phyloP scores from a whole-genome alignment of 2,797 vertebrate genomes.

The Darevskia mixta region DNA sequence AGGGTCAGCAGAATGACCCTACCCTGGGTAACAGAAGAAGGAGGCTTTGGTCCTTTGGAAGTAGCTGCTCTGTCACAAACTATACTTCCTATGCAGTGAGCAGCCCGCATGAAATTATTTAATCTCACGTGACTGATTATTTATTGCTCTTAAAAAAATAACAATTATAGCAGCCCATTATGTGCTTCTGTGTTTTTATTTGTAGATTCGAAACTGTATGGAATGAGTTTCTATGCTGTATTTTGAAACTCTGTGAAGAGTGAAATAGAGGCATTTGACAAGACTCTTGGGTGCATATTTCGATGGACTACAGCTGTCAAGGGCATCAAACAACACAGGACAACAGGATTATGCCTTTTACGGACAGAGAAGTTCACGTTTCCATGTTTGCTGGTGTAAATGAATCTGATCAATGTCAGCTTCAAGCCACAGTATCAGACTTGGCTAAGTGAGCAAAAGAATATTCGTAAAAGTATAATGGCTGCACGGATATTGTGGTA shows the following conservation, averaged over 20 bases:
- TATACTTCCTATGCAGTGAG: neutral
- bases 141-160: neutral
- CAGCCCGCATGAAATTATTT: neutral
- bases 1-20: no score
- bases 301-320: rapidly evolving
- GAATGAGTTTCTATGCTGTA: neutral
- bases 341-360: conserved; percentile 14
- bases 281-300: neutral
- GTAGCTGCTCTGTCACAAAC: neutral
- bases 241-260: neutral
- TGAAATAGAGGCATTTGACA: neutral
- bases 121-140: neutral
- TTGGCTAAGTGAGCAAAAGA: conserved; percentile 26
- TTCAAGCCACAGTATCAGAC: neutral
- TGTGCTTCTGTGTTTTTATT: neutral
- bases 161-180: neutral
- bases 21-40: neutral
- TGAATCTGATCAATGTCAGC: neutral
- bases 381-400: neutral
- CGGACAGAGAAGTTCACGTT: neutral
- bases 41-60: neutral
- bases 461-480: neutral
- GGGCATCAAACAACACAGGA: neutral
- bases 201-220: neutral
- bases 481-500: conserved; percentile 50